A percentile compares a stretch with the other conserved stretches of the same genome.
Evolutionary conservation across 2,888 invertebrate genomes (phyloP).

Genomic region (Griposia aprilina): DNA sequence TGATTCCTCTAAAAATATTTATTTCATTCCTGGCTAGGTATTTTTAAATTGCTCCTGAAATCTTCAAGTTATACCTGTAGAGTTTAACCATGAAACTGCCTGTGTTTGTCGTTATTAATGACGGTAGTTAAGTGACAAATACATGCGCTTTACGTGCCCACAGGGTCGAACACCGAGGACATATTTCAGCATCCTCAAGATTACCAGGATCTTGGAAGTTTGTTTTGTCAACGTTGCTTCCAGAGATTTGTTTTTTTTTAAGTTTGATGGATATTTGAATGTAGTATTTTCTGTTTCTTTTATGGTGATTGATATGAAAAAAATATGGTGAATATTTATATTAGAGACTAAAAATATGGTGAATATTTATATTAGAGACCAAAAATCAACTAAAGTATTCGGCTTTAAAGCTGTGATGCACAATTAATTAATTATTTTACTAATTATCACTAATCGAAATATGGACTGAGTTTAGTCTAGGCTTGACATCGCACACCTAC

Average conservation of each 20-base stretch:
- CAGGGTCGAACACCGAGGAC: conserved; percentile 32
- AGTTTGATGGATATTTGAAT: neutral
- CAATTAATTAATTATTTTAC: no score
- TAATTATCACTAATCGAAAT: neutral
- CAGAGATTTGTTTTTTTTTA: neutral
- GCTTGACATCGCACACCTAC: no score
- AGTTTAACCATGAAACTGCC: conserved; percentile 3
- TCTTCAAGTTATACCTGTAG: conserved; percentile 29
- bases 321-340: neutral
- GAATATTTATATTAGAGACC: neutral
- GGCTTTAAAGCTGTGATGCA: neutral
- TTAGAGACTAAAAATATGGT: neutral
- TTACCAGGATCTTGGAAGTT: conserved; percentile 15
- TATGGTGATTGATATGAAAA: neutral
- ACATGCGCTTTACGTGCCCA: conserved; percentile 34
- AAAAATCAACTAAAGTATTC: neutral
- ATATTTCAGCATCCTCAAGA: conserved; percentile 42
- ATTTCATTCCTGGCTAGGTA: neutral
- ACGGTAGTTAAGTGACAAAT: conserved; percentile 50
- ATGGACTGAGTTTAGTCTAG: neutral
- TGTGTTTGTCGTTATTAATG: conserved; percentile 41
- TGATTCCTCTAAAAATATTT: neutral
- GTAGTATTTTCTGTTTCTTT: neutral
- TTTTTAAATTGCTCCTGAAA: neutral
- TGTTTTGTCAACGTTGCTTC: conserved; percentile 10